Evolutionary conservation across 1,140 invertebrate genomes (phyloP).

Genomic region (Sitophilus oryzae): DNA sequence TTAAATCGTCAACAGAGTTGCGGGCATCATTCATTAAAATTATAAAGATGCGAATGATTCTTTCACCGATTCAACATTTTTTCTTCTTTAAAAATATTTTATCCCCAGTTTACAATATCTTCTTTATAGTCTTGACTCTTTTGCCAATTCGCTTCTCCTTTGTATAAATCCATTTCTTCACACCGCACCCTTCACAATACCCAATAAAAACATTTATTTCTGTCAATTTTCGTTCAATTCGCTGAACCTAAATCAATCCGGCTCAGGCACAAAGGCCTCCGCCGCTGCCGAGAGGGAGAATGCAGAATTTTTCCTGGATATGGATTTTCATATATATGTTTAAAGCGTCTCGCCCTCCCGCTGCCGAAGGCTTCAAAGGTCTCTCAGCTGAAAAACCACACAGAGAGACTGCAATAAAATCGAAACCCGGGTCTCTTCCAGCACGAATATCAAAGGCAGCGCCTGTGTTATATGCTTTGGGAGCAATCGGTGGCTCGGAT

Average conservation of each 20-base stretch:
- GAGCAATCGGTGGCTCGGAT: neutral
- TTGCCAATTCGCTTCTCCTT: neutral
- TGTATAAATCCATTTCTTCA: neutral
- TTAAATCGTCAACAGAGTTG: too few relatives aligned
- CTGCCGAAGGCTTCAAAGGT: conserved; percentile 17
- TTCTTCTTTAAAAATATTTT: neutral
- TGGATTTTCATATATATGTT: conserved; percentile 18
- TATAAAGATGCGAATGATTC: too few relatives aligned
- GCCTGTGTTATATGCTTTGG: conserved; percentile 7
- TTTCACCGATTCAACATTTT: too few relatives aligned
- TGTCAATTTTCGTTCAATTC: conserved; percentile 19
- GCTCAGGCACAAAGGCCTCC: conserved; percentile 16
- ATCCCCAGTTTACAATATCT: neutral
- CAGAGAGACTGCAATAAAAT: conserved; percentile 19
- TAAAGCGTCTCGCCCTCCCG: conserved; percentile 5
- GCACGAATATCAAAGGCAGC: conserved; percentile 16
- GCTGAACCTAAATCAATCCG: conserved; percentile 21
- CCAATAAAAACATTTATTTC: conserved; percentile 17
- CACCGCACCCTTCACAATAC: conserved; percentile 1
- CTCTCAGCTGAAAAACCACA: conserved; percentile 15
- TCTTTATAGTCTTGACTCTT: neutral
- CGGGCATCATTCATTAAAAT: too few relatives aligned
- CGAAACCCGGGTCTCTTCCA: conserved; percentile 17
- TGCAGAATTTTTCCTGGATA: conserved; percentile 18
- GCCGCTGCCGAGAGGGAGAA: too few relatives aligned